These are phyloP conservation scores for Ichneumon xanthorius DNA, from an alignment of 2,888 invertebrate genomes.

Conservation along the genomic window DNA sequence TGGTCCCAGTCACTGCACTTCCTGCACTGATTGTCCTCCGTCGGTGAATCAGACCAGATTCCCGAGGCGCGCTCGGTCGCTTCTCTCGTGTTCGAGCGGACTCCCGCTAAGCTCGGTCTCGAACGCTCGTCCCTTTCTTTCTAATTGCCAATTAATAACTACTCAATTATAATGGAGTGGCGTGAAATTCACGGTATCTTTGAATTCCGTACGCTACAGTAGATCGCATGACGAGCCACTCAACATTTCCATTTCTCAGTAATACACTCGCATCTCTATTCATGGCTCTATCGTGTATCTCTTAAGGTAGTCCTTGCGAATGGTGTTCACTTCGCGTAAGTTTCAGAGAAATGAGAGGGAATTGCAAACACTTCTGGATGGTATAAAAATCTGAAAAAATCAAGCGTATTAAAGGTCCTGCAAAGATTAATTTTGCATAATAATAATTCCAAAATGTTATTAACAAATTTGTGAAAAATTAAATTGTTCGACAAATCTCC, in stretches of 20 bases:
- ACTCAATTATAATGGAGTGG: slow-evolving; percentile 61
- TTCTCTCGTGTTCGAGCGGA: slow-evolving; percentile 18
- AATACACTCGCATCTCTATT: background rate
- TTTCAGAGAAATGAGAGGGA: too few species aligned
- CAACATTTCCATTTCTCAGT: slow-evolving; percentile 17
- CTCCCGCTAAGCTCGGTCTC: slow-evolving; percentile 44
- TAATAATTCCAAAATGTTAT: too few species aligned
- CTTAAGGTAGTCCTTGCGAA: background rate
- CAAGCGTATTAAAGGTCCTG: too few species aligned
- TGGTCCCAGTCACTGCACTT: slow-evolving; percentile 83
- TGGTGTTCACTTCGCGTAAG: too few species aligned
- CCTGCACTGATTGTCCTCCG: slow-evolving; percentile 83
- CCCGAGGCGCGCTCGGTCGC: slow-evolving; percentile 41
- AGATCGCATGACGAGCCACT: slow-evolving; percentile 4
- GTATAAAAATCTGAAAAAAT: too few species aligned
- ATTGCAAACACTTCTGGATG: too few species aligned
- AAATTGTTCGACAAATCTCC: too few species aligned
- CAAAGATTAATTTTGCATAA: too few species aligned
- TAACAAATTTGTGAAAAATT: too few species aligned
- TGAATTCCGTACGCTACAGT: slow-evolving; percentile 35
- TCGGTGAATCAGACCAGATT: slow-evolving; percentile 69
- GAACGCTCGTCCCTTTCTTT: slow-evolving; percentile 42
- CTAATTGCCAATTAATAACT: slow-evolving; percentile 73
- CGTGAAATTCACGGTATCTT: slow-evolving; percentile 58
- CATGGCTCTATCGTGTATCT: background rate